A percentile compares a stretch with the other conserved stretches of the same genome.
phyloP scores from a whole-genome alignment of 2,113 vertebrate genomes.

The Rhabdornis inornatus region DNA sequence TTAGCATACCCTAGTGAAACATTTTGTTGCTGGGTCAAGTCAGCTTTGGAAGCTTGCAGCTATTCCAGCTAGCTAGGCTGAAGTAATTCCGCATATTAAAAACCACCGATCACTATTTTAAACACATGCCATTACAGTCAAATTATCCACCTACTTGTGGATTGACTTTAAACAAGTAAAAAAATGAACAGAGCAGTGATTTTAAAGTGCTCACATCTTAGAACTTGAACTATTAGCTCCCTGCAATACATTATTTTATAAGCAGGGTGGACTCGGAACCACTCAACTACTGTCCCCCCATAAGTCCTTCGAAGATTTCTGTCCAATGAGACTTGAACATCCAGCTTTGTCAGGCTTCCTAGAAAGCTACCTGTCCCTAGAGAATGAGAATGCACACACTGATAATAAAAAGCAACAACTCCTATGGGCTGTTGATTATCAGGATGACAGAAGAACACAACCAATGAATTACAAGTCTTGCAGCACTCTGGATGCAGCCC shows the following conservation, averaged over 20 bases:
- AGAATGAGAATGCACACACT: background rate
- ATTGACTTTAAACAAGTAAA: conserved; percentile 34
- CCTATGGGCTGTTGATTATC: background rate
- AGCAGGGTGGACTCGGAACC: background rate
- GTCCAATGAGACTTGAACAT: background rate
- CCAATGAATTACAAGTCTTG: background rate
- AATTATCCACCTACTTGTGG: conserved; percentile 60
- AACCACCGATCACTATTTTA: conserved; percentile 39
- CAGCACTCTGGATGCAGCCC: background rate
- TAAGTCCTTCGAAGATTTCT: background rate
- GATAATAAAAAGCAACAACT: background rate
- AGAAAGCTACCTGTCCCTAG: background rate
- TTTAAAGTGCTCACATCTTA: conserved; percentile 34
- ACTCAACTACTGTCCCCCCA: accelerated
- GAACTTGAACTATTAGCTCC: background rate
- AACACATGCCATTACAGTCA: conserved; percentile 38
- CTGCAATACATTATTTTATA: background rate
- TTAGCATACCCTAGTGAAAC: background rate
- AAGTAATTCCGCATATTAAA: conserved; percentile 33
- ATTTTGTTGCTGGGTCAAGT: conserved; percentile 4
- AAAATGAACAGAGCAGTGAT: conserved; percentile 12
- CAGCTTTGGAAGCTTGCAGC: conserved; percentile 3
- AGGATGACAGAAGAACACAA: background rate
- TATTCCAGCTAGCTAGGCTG: background rate
- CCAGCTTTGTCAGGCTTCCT: background rate